A percentile compares a stretch with the other conserved stretches of the same genome.
These are phyloP conservation scores for Synanthedon formicaeformis DNA, from an alignment of 2,888 invertebrate genomes.

Conservation along the genomic window DNA sequence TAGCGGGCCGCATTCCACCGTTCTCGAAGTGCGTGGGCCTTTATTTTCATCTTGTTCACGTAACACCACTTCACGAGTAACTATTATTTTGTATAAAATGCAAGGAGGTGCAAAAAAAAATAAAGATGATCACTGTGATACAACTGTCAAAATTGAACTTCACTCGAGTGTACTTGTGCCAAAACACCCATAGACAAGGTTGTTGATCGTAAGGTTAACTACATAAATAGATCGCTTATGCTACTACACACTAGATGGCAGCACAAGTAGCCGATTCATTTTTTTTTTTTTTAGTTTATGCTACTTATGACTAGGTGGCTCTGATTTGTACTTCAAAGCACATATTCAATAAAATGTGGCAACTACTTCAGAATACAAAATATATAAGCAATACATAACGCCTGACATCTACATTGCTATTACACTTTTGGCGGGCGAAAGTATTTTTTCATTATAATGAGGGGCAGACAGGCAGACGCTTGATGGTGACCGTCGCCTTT, in stretches of 20 bases:
- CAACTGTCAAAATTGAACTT: slow-evolving; percentile 70
- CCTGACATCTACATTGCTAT: too few species aligned
- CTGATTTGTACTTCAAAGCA: too few species aligned
- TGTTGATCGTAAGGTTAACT: slow-evolving; percentile 11
- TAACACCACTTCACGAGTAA: slow-evolving; percentile 67
- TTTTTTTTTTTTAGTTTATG: too few species aligned
- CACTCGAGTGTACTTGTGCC: slow-evolving; percentile 52
- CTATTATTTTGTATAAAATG: slow-evolving; percentile 70
- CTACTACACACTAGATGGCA: slow-evolving; percentile 46
- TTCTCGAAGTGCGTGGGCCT: slow-evolving; percentile 63
- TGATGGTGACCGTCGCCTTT: too few species aligned
- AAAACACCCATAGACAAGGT: slow-evolving; percentile 59
- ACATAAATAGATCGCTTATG: slow-evolving; percentile 44
- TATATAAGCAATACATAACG: too few species aligned
- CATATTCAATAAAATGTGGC: too few species aligned
- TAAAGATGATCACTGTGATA: slow-evolving; percentile 58
- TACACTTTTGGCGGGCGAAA: too few species aligned
- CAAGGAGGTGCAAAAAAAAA: slow-evolving; percentile 64
- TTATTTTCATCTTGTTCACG: slow-evolving; percentile 70
- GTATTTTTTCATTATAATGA: too few species aligned
- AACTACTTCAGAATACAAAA: too few species aligned
- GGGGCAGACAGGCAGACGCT: too few species aligned
- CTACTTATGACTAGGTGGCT: too few species aligned
- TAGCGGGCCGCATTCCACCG: slow-evolving; percentile 66
- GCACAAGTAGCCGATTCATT: slow-evolving; percentile 1